Evolutionary conservation across 2,888 invertebrate genomes (phyloP), one percentile per base, ranked within the genome.

Genomic region (Stegophylla sp.): DNA sequence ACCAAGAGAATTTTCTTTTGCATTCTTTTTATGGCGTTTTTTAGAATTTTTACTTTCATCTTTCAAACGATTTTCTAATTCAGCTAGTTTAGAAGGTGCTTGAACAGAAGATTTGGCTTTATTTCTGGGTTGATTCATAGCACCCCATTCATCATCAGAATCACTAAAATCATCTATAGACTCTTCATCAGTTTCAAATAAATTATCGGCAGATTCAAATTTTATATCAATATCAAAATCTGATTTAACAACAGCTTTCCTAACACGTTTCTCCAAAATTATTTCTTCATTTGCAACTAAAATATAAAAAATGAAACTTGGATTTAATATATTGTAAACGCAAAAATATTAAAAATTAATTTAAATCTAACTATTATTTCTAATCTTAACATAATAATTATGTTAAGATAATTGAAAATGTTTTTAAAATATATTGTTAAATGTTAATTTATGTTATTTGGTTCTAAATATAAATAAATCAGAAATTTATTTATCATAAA

Each of bases 91-190:
- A n/a, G 34, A 53, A 28, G n/a, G 28, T 1, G 48, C 15, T 17
- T 63, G 61, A 0, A 10, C n/a, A 7, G 26, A 4, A 53, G 13
- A 23, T 51, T 79, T 79, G n/a, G 15, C 20, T 71, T 41, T 71
- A 26, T 23, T 63, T 63, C 63, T 79, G 5, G 61, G 17, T 10
- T 26, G 34, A 71, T 79, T 69, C 13, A 51, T 48, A 69, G 26
- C 61, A 34, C 51, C 79, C 79, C 79, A 79, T 61, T 79, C 79
- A 23, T 79, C 79, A 10, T 71, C 79, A 26, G 79, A 79, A 61
- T 79, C 79, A 69, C 48, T 20, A 51, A 34, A 79, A n/a, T 69
- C 59, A 48, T 7, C 4, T 3, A 28, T 5, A 7, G 15, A 34
- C 34, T 20, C 5, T 51, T 51, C 51, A 10, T 48, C 13, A 28